Evolutionary conservation across 2,888 invertebrate species (phyloP).

Genomic region (Lycia hirtaria): DNA sequence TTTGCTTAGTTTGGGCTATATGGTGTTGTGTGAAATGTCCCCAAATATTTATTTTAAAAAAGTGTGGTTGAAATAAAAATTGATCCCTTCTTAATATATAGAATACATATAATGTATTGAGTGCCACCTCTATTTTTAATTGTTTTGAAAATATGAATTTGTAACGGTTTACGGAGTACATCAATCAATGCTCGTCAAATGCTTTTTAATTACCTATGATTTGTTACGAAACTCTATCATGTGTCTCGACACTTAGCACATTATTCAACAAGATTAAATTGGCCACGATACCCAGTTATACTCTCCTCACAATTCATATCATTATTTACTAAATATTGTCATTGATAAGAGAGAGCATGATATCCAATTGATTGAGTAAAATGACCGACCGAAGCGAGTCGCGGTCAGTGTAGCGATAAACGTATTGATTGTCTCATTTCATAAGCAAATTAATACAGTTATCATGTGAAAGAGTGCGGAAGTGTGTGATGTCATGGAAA

Average conservation of each 20-base stretch:
- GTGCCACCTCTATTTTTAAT: too few species aligned
- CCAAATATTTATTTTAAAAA: too few species aligned
- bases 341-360: conserved; percentile 10
- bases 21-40: too few species aligned
- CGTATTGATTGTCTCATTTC: conserved; percentile 51
- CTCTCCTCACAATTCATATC: neutral
- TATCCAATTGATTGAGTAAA: conserved; percentile 22
- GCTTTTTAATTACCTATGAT: too few species aligned
- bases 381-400: conserved; percentile 3
- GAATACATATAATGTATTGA: too few species aligned
- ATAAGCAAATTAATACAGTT: conserved; percentile 31
- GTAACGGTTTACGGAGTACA: too few species aligned
- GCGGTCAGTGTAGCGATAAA: conserved; percentile 60
- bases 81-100: too few species aligned
- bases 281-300: neutral
- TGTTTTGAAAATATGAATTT: too few species aligned
- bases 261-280: neutral
- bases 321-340: neutral
- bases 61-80: too few species aligned
- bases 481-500: conserved; percentile 53
- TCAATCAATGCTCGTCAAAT: too few species aligned
- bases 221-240: neutral
- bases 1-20: too few species aligned
- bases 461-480: conserved; percentile 27
- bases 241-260: too few species aligned